phyloP scores from a whole-genome alignment of 2,797 vertebrate species.

The Hydrolagus colliei region DNA sequence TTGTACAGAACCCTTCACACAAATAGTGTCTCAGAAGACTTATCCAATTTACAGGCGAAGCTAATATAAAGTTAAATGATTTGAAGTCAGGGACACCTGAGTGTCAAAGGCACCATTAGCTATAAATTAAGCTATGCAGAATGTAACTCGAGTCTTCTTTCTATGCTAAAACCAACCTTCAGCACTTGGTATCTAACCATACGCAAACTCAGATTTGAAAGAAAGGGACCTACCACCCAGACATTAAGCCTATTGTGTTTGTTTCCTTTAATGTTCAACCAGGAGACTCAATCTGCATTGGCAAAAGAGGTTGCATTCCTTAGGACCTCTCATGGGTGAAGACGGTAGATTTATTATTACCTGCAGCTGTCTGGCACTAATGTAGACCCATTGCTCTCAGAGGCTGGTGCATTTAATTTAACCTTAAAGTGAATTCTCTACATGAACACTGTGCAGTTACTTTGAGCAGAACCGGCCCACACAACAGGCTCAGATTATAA shows the following conservation, averaged over 20 bases:
- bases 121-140: background rate
- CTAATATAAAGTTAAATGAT: background rate
- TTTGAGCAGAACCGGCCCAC: no score
- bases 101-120: background rate
- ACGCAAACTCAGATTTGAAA: background rate
- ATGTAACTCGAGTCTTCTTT: background rate
- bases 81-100: no score
- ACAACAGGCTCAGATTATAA: no score
- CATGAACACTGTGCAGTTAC: background rate
- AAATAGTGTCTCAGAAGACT: no score
- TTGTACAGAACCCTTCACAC: no score
- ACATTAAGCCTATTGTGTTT: slow-evolving; percentile 3
- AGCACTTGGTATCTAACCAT: background rate
- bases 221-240: background rate
- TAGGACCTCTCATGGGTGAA: slow-evolving; percentile 14
- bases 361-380: slow-evolving; percentile 22
- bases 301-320: slow-evolving; percentile 13
- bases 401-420: background rate
- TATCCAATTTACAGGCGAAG: background rate
- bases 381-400: slow-evolving; percentile 6
- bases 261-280: slow-evolving; percentile 27
- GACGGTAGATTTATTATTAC: slow-evolving; percentile 20
- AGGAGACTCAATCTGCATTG: background rate
- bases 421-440: background rate
- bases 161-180: background rate